Percentiles rank a stretch among this genome's conserved stretches.
phyloP scores from a whole-genome alignment of 2,888 invertebrate species.

The Drosophila mettleri region DNA sequence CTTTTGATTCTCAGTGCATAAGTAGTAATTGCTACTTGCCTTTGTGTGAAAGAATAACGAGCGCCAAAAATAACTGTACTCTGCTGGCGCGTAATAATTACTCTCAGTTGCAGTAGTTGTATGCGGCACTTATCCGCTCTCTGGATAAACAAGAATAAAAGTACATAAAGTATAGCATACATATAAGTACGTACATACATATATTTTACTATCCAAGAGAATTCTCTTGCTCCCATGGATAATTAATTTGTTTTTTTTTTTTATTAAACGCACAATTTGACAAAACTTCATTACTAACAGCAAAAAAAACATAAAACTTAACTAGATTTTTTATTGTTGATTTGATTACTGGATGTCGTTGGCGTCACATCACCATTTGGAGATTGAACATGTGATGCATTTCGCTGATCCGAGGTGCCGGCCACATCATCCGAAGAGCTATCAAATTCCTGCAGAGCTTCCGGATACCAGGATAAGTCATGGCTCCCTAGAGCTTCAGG shows the following conservation, averaged over 20 bases:
- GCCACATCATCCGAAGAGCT: too few species aligned
- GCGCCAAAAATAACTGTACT: neutral
- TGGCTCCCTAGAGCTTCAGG: too few species aligned
- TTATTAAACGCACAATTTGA: conserved; percentile 3
- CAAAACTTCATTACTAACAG: neutral
- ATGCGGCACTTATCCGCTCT: too few species aligned
- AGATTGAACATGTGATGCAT: neutral
- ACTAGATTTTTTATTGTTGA: neutral
- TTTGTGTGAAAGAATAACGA: too few species aligned
- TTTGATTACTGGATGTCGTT: neutral
- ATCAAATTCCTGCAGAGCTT: neutral
- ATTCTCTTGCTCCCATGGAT: neutral
- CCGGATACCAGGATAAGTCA: neutral
- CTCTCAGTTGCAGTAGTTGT: too few species aligned
- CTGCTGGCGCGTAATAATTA: neutral
- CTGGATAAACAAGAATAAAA: too few species aligned
- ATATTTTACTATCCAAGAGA: neutral
- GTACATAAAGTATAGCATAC: conserved; percentile 1
- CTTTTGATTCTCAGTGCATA: neutral
- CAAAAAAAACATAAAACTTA: neutral
- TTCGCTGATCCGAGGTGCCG: neutral
- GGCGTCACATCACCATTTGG: neutral
- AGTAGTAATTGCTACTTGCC: neutral
- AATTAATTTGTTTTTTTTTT: neutral
- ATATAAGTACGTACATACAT: neutral